A percentile compares a stretch with the other conserved stretches of the same genome.
phyloP scores from a whole-genome alignment of 2,113 vertebrate species.

The Actenoides lindsayi region DNA sequence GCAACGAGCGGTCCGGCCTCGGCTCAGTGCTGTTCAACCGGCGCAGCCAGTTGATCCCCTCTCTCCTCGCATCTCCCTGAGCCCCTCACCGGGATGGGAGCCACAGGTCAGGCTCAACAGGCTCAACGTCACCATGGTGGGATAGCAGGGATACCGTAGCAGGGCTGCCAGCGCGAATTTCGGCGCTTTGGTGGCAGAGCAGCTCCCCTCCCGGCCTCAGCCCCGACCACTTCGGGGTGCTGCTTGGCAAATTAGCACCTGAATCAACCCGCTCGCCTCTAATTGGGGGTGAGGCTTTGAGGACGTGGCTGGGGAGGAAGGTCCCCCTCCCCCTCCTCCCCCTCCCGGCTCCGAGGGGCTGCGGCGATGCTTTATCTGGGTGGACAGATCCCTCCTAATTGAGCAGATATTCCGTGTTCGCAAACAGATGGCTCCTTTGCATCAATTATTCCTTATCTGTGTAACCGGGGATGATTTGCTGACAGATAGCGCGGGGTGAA shows the following conservation, averaged over 20 bases:
- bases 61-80: neutral
- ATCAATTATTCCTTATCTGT: constrained; percentile 85
- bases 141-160: neutral
- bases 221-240: neutral
- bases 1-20: accelerated
- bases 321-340: neutral
- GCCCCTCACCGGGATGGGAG: neutral
- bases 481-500: constrained; percentile 67
- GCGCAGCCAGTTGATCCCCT: accelerated
- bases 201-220: neutral
- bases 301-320: constrained; percentile 26
- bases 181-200: neutral
- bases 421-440: constrained; percentile 83
- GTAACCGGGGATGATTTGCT: constrained; percentile 75
- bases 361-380: constrained; percentile 69
- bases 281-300: constrained; percentile 77
- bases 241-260: constrained; percentile 52
- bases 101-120: neutral
- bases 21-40: neutral
- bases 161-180: neutral
- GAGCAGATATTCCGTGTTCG: constrained; percentile 70
- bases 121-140: neutral
- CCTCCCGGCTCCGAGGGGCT: constrained; percentile 23
- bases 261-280: constrained; percentile 52
- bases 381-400: constrained; percentile 77